phyloP scores from a whole-genome alignment of 2,888 invertebrate genomes.

The Torymus texanus region DNA sequence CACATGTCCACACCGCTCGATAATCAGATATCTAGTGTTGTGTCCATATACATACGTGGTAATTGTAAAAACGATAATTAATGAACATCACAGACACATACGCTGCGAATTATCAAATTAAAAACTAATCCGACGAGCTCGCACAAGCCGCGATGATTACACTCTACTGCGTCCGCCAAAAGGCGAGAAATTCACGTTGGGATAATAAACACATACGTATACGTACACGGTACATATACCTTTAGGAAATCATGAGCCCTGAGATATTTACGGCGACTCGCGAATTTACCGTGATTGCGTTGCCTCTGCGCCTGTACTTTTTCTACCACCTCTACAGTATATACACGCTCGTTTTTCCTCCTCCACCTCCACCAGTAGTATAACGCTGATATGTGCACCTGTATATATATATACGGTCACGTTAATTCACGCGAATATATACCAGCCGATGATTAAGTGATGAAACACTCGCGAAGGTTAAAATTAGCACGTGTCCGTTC shows the following conservation, averaged over 20 bases:
- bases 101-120: slow-evolving; percentile 63
- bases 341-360: background rate
- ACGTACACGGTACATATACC: slow-evolving; percentile 25
- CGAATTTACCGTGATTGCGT: slow-evolving; percentile 68
- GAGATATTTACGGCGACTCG: slow-evolving; percentile 64
- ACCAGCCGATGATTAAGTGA: slow-evolving; percentile 39
- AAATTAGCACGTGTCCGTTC: background rate
- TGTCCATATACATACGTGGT: background rate
- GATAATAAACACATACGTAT: slow-evolving; percentile 9
- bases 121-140: slow-evolving; percentile 69
- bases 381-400: background rate
- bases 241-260: slow-evolving; percentile 64
- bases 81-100: slow-evolving; percentile 61
- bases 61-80: slow-evolving; percentile 60
- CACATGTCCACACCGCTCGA: too few species aligned
- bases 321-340: background rate
- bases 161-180: slow-evolving; percentile 7
- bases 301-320: slow-evolving; percentile 37
- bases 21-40: too few species aligned
- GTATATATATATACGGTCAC: background rate
- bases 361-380: background rate
- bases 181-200: slow-evolving; percentile 28
- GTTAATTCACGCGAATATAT: background rate
- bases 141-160: slow-evolving; percentile 19
- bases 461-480: slow-evolving; percentile 23